phyloP scores from a whole-genome alignment of 2,797 vertebrate species.

The Natrix natrix region DNA sequence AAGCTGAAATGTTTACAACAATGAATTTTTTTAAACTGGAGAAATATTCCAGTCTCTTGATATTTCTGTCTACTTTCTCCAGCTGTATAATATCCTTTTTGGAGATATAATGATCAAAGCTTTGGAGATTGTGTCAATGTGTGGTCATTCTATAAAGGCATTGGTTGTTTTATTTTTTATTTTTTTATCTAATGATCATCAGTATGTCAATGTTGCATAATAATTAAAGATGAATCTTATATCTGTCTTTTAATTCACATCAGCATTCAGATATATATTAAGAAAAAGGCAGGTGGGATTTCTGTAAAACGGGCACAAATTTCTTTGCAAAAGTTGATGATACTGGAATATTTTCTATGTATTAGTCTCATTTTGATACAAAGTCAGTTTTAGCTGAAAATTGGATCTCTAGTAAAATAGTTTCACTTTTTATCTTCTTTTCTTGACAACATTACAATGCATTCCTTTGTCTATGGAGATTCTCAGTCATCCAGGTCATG shows the following conservation, averaged over 20 bases:
- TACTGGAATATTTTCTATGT: not conserved
- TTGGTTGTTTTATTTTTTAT: not conserved
- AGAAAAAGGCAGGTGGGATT: not conserved
- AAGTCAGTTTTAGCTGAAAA: not conserved
- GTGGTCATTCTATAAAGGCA: not conserved
- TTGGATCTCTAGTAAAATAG: not conserved
- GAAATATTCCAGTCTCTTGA: not conserved
- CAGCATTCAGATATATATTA: not conserved
- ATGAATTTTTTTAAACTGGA: not conserved
- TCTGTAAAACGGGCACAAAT: not conserved
- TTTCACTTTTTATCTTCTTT: not conserved
- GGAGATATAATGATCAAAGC: not conserved
- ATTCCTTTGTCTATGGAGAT: not conserved
- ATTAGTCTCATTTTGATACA: not conserved
- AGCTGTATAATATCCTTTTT: not conserved
- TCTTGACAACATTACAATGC: not conserved
- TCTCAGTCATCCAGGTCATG: too few species aligned
- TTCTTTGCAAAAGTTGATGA: not conserved
- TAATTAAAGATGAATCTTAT: not conserved
- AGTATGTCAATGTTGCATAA: not conserved
- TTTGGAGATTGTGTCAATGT: not conserved
- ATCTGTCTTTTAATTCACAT: not conserved
- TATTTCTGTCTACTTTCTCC: not conserved
- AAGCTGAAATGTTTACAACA: not conserved
- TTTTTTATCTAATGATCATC: not conserved